These are phyloP conservation scores for Sebastes schlegelii DNA, from an alignment of 2,113 vertebrate genomes.

Conservation along the genomic window DNA sequence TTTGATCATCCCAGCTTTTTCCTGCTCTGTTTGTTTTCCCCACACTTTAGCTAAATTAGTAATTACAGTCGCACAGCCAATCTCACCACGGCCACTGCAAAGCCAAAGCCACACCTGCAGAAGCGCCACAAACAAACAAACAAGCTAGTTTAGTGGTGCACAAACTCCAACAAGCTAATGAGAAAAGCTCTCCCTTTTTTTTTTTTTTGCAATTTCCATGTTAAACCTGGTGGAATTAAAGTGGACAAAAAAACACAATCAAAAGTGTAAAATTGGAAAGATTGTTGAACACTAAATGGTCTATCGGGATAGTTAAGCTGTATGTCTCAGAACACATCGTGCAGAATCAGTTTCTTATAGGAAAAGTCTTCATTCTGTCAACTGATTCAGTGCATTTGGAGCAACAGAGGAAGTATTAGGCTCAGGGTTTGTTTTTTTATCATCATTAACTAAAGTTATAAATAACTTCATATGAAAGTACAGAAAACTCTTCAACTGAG, in stretches of 20 bases:
- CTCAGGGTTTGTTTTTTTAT: neutral
- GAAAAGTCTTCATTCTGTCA: neutral
- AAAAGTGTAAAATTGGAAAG: conserved; percentile 23
- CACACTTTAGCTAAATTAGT: conserved; percentile 84
- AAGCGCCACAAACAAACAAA: conserved; percentile 78
- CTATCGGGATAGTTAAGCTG: neutral
- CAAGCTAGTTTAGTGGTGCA: conserved; percentile 66
- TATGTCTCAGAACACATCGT: neutral
- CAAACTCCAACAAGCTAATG: conserved; percentile 68
- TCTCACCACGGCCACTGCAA: conserved; percentile 74
- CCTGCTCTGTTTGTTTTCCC: conserved; percentile 81
- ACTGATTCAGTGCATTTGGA: neutral
- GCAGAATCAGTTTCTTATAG: neutral
- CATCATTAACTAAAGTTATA: neutral
- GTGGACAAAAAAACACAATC: conserved; percentile 17
- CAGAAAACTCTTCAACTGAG: neutral
- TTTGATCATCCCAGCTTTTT: conserved; percentile 74
- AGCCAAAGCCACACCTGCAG: conserved; percentile 79
- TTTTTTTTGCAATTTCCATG: conserved; percentile 48
- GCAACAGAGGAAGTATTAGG: neutral
- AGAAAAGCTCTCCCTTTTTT: conserved; percentile 60
- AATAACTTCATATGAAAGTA: neutral
- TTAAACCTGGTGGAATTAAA: conserved; percentile 60
- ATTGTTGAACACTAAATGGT: conserved; percentile 10
- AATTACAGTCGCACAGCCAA: conserved; percentile 83